phyloP scores from a whole-genome alignment of 2,113 vertebrate species.

The Blennius ocellaris region DNA sequence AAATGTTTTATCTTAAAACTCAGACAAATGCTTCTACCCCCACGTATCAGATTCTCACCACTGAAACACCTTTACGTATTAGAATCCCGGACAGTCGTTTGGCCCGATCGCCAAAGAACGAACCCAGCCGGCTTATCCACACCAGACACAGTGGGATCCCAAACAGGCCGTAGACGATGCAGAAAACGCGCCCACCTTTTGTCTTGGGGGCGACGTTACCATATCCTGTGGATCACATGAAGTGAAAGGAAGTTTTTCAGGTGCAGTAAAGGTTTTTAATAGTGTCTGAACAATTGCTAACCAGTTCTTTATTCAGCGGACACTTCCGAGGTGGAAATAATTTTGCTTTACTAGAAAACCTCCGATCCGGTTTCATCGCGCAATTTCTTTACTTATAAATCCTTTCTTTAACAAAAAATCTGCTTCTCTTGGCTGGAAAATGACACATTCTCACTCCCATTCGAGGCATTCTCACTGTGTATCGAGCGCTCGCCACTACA shows the following conservation, averaged over 20 bases:
- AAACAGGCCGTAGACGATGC: slow-evolving; percentile 95
- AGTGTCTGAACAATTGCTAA: too few relatives aligned
- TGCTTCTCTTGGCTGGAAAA: too few relatives aligned
- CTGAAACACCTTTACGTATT: slow-evolving; percentile 88
- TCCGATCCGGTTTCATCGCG: too few relatives aligned
- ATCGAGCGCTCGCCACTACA: too few relatives aligned
- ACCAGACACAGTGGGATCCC: slow-evolving; percentile 96
- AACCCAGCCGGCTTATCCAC: slow-evolving; percentile 96
- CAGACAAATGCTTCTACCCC: neutral
- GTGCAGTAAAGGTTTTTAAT: too few relatives aligned
- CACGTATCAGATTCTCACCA: slow-evolving; percentile 82
- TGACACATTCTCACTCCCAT: too few relatives aligned
- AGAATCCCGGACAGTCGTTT: slow-evolving; percentile 93
- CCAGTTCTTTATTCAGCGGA: too few relatives aligned
- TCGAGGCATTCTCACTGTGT: too few relatives aligned
- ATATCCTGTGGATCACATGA: slow-evolving; percentile 85
- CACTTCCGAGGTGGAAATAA: too few relatives aligned
- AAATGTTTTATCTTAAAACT: neutral
- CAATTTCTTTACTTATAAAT: too few relatives aligned
- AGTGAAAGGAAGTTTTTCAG: neutral
- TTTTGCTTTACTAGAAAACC: too few relatives aligned
- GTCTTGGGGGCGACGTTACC: slow-evolving; percentile 97
- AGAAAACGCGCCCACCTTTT: slow-evolving; percentile 90
- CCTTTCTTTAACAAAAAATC: too few relatives aligned
- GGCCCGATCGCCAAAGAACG: slow-evolving; percentile 94